Base-by-base conservation (phyloP, 1,140 invertebrate genomes). In the Phymastichus coffea region DNA sequence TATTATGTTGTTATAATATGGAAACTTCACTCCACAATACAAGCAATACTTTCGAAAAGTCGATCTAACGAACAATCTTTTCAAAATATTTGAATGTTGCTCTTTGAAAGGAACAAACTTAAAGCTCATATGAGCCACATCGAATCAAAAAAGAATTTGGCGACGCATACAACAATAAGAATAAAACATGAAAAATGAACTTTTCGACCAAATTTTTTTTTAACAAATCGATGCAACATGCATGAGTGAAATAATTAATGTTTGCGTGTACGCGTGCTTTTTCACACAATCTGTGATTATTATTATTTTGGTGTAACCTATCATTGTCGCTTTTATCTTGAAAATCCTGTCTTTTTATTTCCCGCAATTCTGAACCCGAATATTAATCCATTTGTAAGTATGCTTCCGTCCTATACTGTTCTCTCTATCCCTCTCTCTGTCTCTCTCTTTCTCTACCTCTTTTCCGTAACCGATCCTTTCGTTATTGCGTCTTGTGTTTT, bases 251-350 rank as follows among this genome's bases (percentile, higher is more conserved):
- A 43, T 54, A 43, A 30, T 43, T 30, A 3, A 38, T 33, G 35
- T 62, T 57, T 38, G 60, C 38, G 60, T 38, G 48, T 62, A n/a
- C 30, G 22, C 48, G 53, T 61, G 53, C 35, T 43, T 55, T 38
- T 49, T 49, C 9, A n/a, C n/a, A 52, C 53, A 62, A 57, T 62
- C 60, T 47, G 60, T 61, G 59, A 62, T 52, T 51, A 61, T 56
- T 56, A 61, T 41, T 40, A 55, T 61, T 61, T 57, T 52, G 30
- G 20, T 61, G 47, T 51, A 57, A 26, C 54, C 48, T 66, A 61
- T 59, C 49, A 22, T 59, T 26, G 30, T 48, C 53, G 8, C 30
- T 60, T 48, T 54, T 30, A 56, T 30, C 9, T 57, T 17, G 37
- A 61, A 49, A 61, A 52, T 62, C 38, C 23, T 52, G 40, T 64